Base-by-base conservation (phyloP, 2,797 vertebrate genomes). In the Rachycentron canadum region DNA sequence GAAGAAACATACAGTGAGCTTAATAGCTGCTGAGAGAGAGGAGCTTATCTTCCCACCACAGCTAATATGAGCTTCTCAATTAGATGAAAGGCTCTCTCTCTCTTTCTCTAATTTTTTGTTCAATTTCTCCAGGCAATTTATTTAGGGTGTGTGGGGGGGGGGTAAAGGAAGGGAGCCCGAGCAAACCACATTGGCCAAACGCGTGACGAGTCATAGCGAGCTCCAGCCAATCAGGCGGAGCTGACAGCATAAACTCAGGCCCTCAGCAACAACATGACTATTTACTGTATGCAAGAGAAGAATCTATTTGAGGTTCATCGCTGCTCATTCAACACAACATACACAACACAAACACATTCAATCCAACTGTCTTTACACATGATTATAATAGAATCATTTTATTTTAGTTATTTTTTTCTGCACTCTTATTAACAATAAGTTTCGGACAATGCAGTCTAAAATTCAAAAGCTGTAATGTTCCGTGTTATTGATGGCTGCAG, bases 111-210 rank as follows among this genome's bases (percentile, higher is more conserved):
- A 89, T 93, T 92, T 94, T 91, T 90, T 86, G 83, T 92, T 92
- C 84, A 92, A 82, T 94, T 95, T 94, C 95, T 95, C 91, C 90
- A 94, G 93, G 93, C 93, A 90, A 89, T 92, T 94, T 93, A 93
- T 94, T 92, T 93, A 86, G 84, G 86, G 83, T 82, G n/a, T n/a
- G n/a, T n/a, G n/a, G n/a, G 88, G 86, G 69, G 74, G 36, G 52
- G 47, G 62, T 58, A 77, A 57, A 69, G 65, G 59, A 83, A 78
- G 28, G 65, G 74, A 76, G 82, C 75, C 57, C 14, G 45, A 82
- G 84, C 21, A 23, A 78, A 87, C 63, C 73, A 63, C 14, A 95
- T 92, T 95, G 94, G 93, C 86, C 85, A 47, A 89, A 69, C 52
- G 59, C 73, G 38, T 4, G 12, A 78, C 71, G 91, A 94, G 91